Conservation (phyloP, 2,113 vertebrate species). For the Marmota flaviventris region DNA sequence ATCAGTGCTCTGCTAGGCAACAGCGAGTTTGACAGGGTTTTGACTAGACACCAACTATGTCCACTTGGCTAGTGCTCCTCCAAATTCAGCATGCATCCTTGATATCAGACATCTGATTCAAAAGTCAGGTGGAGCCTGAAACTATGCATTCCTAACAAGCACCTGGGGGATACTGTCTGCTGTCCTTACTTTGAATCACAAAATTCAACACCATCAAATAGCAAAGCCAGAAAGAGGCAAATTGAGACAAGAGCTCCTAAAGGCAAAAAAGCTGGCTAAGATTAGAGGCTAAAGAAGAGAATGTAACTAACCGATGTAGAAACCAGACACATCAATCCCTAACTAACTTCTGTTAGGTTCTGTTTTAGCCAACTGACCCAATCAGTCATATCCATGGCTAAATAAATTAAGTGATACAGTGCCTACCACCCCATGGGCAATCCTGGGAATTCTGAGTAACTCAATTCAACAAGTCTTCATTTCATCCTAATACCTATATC, state of each 20-base stretch:
- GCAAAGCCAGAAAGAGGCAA: neutral
- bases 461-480: neutral
- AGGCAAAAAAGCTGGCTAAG: neutral
- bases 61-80: neutral
- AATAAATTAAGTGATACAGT: neutral
- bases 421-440: neutral
- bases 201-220: neutral
- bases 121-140: neutral
- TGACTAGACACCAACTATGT: neutral
- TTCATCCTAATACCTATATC: neutral
- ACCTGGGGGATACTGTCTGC: neutral
- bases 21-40: neutral
- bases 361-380: neutral
- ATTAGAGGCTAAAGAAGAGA: neutral
- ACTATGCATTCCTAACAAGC: neutral
- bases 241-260: neutral
- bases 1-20: neutral
- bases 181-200: neutral
- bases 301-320: neutral
- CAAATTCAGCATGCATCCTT: neutral
- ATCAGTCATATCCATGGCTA: neutral
- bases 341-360: neutral
- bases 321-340: neutral
- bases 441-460: neutral
- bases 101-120: neutral